Base-by-base conservation (phyloP, 1,140 invertebrate species). In the Ostrea denselamellosa region DNA sequence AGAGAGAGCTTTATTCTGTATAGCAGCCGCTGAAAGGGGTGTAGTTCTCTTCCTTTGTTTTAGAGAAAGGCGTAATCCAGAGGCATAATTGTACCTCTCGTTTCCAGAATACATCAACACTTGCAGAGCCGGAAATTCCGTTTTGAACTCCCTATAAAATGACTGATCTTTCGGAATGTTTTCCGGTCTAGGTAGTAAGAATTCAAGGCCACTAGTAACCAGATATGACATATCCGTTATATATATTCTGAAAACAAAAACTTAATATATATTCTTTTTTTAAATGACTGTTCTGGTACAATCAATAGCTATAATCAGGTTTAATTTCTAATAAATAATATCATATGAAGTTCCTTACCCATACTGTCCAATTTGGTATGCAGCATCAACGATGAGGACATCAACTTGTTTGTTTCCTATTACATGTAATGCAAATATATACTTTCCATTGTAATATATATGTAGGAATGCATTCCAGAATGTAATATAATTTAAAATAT, bases 361-460 rank as follows among this genome's bases (percentile, higher is more conserved):
- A 34, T 77, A 77, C 14, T 77, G 22, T 77, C 68, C 68, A 44
- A 77, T 77, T 77, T 77, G 22, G 68, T 77, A 77, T 25, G 68
- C 68, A 77, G 22, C 68, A 5, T 77, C 68, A 77, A 77, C 68
- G 28, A 77, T 77, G 28, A 77, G 68, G 28, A 77, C 68, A 17
- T 77, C 68, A 34, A 77, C 68, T 28, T 34, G 25, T 12, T 77
- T 77, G 25, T 77, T 77, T 44, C 68, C 68, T 77, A 77, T 17
- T 2, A 34, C 10, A 77, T 62, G 56, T 19, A 62, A 62, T 7
- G 14, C 7, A 62, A 19, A n/a, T 17, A 62, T 62, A 62, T 14
- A 56, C 8, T 19, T 17, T 62, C 14, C 14, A 2, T 17, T 19
- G 7, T 62, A 5, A 62, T 62, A 5, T 2, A n/a, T 58, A 17